Conservation (phyloP, 1,140 invertebrate genomes). For the Drosophila subobscura region DNA sequence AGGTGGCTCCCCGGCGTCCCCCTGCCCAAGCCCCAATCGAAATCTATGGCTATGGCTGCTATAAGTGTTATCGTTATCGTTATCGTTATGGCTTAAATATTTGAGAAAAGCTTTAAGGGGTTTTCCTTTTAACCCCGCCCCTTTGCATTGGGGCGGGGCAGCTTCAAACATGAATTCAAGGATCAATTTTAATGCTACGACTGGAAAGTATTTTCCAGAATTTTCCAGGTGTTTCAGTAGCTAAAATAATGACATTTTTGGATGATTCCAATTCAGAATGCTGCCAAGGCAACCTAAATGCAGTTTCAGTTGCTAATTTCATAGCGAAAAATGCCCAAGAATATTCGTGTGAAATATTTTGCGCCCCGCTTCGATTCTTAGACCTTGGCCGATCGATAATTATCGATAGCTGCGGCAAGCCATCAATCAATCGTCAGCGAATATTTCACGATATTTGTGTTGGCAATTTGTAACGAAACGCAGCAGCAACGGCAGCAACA, state of each 20-base stretch:
- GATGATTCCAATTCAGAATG: too few relatives aligned
- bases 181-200: too few relatives aligned
- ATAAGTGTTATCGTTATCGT: slow-evolving; percentile 41
- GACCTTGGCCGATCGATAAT: slow-evolving; percentile 23
- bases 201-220: too few relatives aligned
- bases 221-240: too few relatives aligned
- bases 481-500: slow-evolving; percentile 20
- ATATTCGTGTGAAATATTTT: too few relatives aligned
- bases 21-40: slow-evolving; percentile 33
- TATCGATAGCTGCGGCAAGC: slow-evolving; percentile 41
- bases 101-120: slow-evolving; percentile 23
- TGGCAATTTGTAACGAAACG: slow-evolving; percentile 66
- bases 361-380: too few relatives aligned
- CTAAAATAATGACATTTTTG: too few relatives aligned
- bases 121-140: neutral
- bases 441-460: slow-evolving; percentile 11
- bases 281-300: too few relatives aligned
- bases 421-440: slow-evolving; percentile 21
- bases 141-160: neutral
- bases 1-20: slow-evolving; percentile 17
- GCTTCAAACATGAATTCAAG: too few relatives aligned
- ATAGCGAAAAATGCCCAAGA: too few relatives aligned
- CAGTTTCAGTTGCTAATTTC: too few relatives aligned
- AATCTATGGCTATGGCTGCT: slow-evolving; percentile 65
- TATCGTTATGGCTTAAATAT: slow-evolving; percentile 41